Base-by-base conservation (phyloP, 2,888 invertebrate species). In the Lycia hirtaria region DNA sequence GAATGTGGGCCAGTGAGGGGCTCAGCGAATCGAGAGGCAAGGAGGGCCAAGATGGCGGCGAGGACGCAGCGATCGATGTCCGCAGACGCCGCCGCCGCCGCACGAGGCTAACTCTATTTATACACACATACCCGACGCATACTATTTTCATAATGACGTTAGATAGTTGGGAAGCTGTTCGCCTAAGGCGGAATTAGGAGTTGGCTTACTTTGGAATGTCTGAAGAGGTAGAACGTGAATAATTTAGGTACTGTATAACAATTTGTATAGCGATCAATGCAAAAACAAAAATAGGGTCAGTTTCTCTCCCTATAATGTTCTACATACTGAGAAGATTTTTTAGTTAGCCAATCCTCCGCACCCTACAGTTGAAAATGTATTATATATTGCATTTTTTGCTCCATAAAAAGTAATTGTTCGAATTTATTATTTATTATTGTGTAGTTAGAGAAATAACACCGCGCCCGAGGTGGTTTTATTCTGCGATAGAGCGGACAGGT, bases 1-100 rank as follows among this genome's bases (percentile, higher is more conserved):
- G 86, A 90, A 91, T 92, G 88, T 91, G 88, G 91, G 91, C 78
- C 90, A 90, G 85, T 83, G 84, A 85, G 87, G 87, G 86, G 88
- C 80, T 80, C 72, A 76, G 81, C 77, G 81, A 76, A 83, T 73
- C 72, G 89, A 88, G 87, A 87, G 88, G 86, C 84, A 84, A n/a
- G 80, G 87, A 87, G 88, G 88, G 89, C 89, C 88, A 91, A 91
- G 90, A 91, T 91, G 91, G 91, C 90, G 88, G 85, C 87, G 88
- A 85, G 88, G 89, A 89, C 90, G 88, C 87, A 84, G 79, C 91
- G 91, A 90, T 90, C 91, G 90, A 91, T 91, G 90, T 85, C 83
- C 87, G 85, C 83, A 90, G 90, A 89, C 90, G 87, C 83, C 45
- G 32, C 37, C 30, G 38, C 38, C 79, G 84, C 80, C 61, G 79